A percentile compares a stretch with the other conserved stretches of the same genome.
Conservation (phyloP, 2,797 vertebrate species). For the Eidolon dupreanum region DNA sequence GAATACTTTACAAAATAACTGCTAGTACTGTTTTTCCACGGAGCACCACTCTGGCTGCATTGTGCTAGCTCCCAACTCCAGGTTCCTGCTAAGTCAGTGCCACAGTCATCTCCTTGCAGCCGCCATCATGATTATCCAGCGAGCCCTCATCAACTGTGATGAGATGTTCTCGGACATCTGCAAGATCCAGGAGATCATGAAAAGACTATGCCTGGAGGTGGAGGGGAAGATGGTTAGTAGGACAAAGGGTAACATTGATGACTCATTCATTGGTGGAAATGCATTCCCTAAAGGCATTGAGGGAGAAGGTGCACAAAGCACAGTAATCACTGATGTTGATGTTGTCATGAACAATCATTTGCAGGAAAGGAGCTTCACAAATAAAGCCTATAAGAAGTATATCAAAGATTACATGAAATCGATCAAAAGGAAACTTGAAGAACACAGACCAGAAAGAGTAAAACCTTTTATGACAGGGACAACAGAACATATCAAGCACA, state of each 20-base stretch:
- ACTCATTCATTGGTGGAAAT: background rate
- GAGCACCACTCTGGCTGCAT: too few relatives aligned
- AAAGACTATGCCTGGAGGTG: background rate
- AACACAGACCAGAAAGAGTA: background rate
- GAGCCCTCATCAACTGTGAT: too few relatives aligned
- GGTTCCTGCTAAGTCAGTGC: background rate
- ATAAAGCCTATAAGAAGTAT: background rate
- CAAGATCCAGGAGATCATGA: background rate
- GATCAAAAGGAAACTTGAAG: background rate
- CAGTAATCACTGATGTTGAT: background rate
- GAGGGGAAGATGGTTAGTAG: background rate
- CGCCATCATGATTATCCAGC: background rate
- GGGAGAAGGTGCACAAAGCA: background rate
- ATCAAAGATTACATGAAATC: too few relatives aligned
- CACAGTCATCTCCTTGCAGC: background rate
- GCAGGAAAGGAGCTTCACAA: background rate
- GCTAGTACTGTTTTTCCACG: too few relatives aligned
- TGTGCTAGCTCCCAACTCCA: too few relatives aligned
- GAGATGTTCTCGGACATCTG: background rate
- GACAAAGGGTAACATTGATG: background rate
- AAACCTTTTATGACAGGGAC: background rate
- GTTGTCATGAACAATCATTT: background rate
- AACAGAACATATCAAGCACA: too few relatives aligned
- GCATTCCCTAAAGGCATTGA: background rate
- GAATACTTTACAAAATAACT: background rate